Evolutionary conservation across 2,888 invertebrate species (phyloP).

Genomic region (Tenodera sinensis): DNA sequence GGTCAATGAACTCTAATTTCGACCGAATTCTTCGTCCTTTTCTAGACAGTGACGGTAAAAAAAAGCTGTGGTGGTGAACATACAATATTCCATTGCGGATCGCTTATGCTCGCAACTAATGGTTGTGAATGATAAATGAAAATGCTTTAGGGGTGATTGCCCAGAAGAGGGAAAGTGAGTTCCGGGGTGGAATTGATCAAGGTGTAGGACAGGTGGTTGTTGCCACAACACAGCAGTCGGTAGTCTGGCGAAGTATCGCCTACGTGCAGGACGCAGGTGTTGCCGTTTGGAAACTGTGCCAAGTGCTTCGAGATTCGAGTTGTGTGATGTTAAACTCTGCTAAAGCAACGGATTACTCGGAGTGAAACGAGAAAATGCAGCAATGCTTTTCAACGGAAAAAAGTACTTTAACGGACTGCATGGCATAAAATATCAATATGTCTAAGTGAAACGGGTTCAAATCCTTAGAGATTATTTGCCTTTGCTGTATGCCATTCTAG

Average conservation of each 20-base stretch:
- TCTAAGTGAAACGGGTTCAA: too few relatives aligned
- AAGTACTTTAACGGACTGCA: too few relatives aligned
- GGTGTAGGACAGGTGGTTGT: not conserved
- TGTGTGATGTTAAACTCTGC: too few relatives aligned
- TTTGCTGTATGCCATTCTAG: too few relatives aligned
- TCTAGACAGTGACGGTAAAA: too few relatives aligned
- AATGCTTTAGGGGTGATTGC: not conserved
- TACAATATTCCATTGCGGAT: not conserved
- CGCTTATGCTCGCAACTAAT: not conserved
- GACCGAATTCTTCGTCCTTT: not conserved
- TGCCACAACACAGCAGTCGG: not conserved
- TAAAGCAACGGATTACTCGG: too few relatives aligned
- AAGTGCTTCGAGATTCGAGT: not conserved
- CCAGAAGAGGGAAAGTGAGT: not conserved
- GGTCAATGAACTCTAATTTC: not conserved
- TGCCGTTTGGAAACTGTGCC: not conserved
- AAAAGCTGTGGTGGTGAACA: not conserved
- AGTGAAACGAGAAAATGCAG: too few relatives aligned
- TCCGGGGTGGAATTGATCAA: conserved; percentile 5
- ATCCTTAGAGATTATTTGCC: too few relatives aligned
- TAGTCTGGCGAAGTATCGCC: not conserved
- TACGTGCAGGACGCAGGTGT: not conserved
- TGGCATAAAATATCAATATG: too few relatives aligned
- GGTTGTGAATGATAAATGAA: not conserved
- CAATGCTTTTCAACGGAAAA: too few relatives aligned